Percentiles rank a stretch among this genome's conserved stretches.
Evolutionary conservation across 2,797 vertebrate genomes (phyloP).

Genomic region (Enteromius fasciolatus): DNA sequence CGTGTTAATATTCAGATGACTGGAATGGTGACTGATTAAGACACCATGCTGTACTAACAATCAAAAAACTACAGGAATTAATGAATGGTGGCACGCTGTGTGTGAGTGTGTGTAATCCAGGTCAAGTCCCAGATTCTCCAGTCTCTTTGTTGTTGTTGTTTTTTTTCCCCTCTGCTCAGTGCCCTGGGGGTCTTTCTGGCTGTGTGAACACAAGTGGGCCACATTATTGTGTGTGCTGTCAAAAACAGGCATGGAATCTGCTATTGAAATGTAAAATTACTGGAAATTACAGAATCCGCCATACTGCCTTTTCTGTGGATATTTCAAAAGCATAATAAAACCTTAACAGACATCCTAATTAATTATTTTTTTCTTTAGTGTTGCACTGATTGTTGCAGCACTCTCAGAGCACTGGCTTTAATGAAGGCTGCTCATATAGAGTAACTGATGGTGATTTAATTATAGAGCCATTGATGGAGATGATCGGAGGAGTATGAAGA

Average conservation of each 20-base stretch:
- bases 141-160: slow-evolving; percentile 49
- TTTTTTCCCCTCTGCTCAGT: slow-evolving; percentile 9
- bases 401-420: slow-evolving; percentile 51
- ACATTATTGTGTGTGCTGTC: slow-evolving; percentile 51
- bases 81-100: slow-evolving; percentile 47
- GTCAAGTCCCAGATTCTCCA: slow-evolving; percentile 58
- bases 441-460: slow-evolving; percentile 72
- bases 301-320: neutral
- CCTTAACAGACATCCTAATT: slow-evolving; percentile 18
- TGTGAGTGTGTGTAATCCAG: slow-evolving; percentile 58
- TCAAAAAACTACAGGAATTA: slow-evolving; percentile 52
- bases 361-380: slow-evolving; percentile 27
- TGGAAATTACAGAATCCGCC: slow-evolving; percentile 43
- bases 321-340: slow-evolving; percentile 35
- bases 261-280: slow-evolving; percentile 33
- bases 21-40: slow-evolving; percentile 55
- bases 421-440: slow-evolving; percentile 48
- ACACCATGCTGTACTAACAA: slow-evolving; percentile 52
- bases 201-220: slow-evolving; percentile 48
- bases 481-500: slow-evolving; percentile 64
- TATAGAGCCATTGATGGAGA: slow-evolving; percentile 65
- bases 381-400: slow-evolving; percentile 34
- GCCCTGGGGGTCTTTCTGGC: slow-evolving; percentile 51
- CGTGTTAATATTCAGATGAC: slow-evolving; percentile 56
- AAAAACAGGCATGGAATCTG: slow-evolving; percentile 48